These are phyloP conservation scores for Lepus timidus DNA, from an alignment of 2,113 vertebrate species.

Conservation along the genomic window DNA sequence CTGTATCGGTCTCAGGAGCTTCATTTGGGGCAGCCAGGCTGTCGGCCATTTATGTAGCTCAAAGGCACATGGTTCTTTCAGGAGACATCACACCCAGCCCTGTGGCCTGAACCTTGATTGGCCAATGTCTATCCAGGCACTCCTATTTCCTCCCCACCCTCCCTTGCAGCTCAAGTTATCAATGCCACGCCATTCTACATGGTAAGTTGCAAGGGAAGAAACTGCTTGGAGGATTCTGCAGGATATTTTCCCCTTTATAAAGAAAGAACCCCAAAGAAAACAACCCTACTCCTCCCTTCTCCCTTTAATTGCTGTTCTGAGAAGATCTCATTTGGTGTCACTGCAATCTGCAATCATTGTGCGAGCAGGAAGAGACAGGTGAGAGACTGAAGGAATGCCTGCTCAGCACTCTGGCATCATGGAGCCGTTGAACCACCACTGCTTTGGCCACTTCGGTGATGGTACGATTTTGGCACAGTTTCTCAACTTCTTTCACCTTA, in stretches of 20 bases:
- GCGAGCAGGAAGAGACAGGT: neutral
- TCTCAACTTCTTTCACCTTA: neutral
- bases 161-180: neutral
- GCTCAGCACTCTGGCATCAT: neutral
- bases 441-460: neutral
- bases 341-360: neutral
- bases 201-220: neutral
- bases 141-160: neutral
- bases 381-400: neutral
- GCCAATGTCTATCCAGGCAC: neutral
- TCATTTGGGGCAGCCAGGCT: neutral
- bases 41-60: neutral
- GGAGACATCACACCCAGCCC: neutral
- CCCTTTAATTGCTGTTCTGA: neutral
- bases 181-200: neutral
- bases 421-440: neutral
- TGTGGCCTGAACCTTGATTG: neutral
- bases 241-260: neutral
- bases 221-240: neutral
- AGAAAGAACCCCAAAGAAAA: neutral
- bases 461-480: neutral
- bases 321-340: neutral
- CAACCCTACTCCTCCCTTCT: neutral
- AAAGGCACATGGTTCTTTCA: neutral
- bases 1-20: neutral